Evolutionary conservation across 2,888 invertebrate species (phyloP), one percentile per base, ranked within the genome.

Genomic region (Diarsia rubi): DNA sequence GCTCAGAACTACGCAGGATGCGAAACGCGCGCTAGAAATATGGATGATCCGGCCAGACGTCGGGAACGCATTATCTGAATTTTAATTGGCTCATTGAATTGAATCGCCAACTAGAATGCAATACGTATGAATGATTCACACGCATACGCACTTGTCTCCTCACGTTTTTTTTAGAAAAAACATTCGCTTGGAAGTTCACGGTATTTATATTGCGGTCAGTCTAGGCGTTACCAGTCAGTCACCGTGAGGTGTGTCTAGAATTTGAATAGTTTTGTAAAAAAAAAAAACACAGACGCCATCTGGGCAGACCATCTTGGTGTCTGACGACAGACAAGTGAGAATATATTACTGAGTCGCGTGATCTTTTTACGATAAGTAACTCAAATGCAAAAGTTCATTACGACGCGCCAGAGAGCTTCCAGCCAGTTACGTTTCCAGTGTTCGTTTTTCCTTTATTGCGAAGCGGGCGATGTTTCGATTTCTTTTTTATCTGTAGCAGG

Each of bases 21-120:
- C 91, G 90, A 89, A 89, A 91, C 82, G 92, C 92, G 93, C 94
- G 91, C 86, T 91, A 89, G 92, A 91, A 93, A 93, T 95, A 95
- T 92, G 94, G 93, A 94, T 94, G 93, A 94, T 95, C 94, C 93
- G 91, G 89, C 89, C 92, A 94, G 94, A 93, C 95, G 90, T 90
- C 88, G 88, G 82, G 87, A 88, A 84, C 86, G 87, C 94, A 93
- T 92, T 91, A 92, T 92, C 91, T 93, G 96, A 96, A 96, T 96
- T 93, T 93, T 93, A 96, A 96, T 94, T 86, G 86, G 78, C 93
- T 94, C 89, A 94, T 95, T 96, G 93, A 93, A 94, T 95, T 93
- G 93, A 95, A 94, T 94, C 86, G 90, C 87, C 91, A 88, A 92
- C 92, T 91, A 92, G 91, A 94, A 94, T 94, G 93, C 93, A 92